Base-by-base conservation (phyloP, 2,888 invertebrate species). In the Serrognathus titanus region DNA sequence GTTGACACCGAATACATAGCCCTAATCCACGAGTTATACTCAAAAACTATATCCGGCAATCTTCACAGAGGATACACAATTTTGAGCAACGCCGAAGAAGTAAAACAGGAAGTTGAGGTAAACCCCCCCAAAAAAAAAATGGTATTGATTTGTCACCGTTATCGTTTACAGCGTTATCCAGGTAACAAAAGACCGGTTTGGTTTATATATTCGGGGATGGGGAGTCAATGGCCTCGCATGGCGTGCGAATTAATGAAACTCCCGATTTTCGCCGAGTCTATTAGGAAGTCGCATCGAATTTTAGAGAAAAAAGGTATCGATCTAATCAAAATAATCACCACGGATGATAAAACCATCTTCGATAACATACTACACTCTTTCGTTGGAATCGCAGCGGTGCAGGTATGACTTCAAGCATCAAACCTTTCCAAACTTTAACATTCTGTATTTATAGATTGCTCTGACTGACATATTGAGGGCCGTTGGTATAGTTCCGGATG, bases 131-230 rank as follows among this genome's bases (percentile, higher is more conserved):
- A 24, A 24, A 24, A 24, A 31, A 7, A 31, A 31, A 43, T 12
- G 6, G 40, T 40, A 8, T 9, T 3, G 11, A 12, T 40, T 40
- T 7, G 6, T 40, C 4, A 40, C 7, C 12, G 1, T 9, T 6
- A 40, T 11, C 31, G 37, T 46, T 70, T 69, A 24, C 58, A 77
- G 76, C 74, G 73, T 55, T 71, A 69, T 59, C 68, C 72, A 53
- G 77, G 77, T 24, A 75, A 73, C 55, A 77, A 76, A 57, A 67
- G 76, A 13, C 85, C 85, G 48, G 69, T 80, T 31, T 90, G 88
- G 86, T 88, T 83, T 70, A 80, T 88, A 13, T 88, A 86, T 77
- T 84, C 88, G 57, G 89, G 89, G 37, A 89, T 90, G 89, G 89
- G 89, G 5, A 83, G 85, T 13, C 89, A 89, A 72, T 89, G 88